Percentiles rank a stretch among this genome's conserved stretches.
Conservation (phyloP, 2,113 vertebrate genomes). For the Urocolius indicus region DNA sequence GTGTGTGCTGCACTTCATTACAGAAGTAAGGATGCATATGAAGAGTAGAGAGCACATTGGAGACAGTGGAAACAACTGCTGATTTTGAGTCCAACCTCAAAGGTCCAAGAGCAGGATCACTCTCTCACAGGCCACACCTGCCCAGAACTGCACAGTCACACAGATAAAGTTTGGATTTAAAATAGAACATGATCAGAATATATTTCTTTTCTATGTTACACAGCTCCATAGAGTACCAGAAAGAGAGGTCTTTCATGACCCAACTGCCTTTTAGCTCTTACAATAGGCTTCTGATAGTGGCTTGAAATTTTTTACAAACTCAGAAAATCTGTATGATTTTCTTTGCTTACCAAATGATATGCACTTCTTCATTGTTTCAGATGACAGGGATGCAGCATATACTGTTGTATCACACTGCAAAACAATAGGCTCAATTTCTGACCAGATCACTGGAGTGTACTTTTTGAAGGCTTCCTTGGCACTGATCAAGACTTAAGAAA, state of each 20-base stretch:
- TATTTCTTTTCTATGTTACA: not conserved
- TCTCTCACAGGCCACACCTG: accelerated
- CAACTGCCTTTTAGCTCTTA: not conserved
- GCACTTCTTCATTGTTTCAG: not conserved
- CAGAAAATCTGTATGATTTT: not conserved
- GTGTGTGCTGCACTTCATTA: accelerated
- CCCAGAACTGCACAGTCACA: not conserved
- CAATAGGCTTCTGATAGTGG: not conserved
- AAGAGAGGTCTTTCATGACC: not conserved
- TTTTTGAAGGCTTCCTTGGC: not conserved
- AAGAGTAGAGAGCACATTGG: not conserved
- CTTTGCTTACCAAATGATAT: not conserved
- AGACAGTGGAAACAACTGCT: not conserved
- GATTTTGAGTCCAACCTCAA: not conserved
- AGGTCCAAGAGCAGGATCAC: not conserved
- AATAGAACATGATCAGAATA: accelerated
- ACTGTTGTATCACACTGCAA: accelerated
- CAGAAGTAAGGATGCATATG: not conserved
- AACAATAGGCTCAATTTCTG: not conserved
- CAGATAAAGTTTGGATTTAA: not conserved
- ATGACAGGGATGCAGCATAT: not conserved
- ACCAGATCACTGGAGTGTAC: not conserved
- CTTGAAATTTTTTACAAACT: not conserved
- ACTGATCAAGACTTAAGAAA: not conserved
- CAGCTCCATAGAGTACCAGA: not conserved